A percentile compares a stretch with the other conserved stretches of the same genome.
Evolutionary conservation across 2,797 vertebrate species (phyloP).

Genomic region (Champsocephalus esox): DNA sequence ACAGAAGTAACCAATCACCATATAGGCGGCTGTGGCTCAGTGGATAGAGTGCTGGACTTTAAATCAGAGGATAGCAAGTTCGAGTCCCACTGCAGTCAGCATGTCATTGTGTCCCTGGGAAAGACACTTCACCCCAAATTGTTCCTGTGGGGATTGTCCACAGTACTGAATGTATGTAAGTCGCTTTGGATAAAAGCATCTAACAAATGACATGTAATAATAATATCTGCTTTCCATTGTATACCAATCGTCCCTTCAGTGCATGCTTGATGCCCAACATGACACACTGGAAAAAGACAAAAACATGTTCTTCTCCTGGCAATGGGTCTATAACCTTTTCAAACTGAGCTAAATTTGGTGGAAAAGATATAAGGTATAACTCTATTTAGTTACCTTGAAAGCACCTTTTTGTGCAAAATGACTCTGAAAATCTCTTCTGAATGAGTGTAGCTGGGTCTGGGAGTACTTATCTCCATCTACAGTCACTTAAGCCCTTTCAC

Average conservation of each 20-base stretch:
- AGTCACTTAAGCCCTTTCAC: slow-evolving; percentile 64
- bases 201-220: too few relatives aligned
- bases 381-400: slow-evolving; percentile 47
- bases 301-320: background rate
- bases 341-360: background rate
- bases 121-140: too few relatives aligned
- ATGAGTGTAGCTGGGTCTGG: slow-evolving; percentile 38
- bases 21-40: too few relatives aligned
- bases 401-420: slow-evolving; percentile 44
- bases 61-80: too few relatives aligned
- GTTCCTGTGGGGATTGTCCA: too few relatives aligned
- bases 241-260: background rate
- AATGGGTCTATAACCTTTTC: background rate
- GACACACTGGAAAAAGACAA: background rate
- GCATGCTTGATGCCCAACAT: background rate
- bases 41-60: too few relatives aligned
- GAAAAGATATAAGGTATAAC: background rate
- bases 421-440: slow-evolving; percentile 50
- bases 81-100: too few relatives aligned
- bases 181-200: too few relatives aligned
- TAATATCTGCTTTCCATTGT: background rate
- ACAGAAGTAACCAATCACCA: background rate
- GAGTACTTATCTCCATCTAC: slow-evolving; percentile 69
- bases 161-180: too few relatives aligned
- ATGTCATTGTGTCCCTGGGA: too few relatives aligned